Base-by-base conservation (phyloP, 2,888 invertebrate genomes). In the Maniola hyperantus region DNA sequence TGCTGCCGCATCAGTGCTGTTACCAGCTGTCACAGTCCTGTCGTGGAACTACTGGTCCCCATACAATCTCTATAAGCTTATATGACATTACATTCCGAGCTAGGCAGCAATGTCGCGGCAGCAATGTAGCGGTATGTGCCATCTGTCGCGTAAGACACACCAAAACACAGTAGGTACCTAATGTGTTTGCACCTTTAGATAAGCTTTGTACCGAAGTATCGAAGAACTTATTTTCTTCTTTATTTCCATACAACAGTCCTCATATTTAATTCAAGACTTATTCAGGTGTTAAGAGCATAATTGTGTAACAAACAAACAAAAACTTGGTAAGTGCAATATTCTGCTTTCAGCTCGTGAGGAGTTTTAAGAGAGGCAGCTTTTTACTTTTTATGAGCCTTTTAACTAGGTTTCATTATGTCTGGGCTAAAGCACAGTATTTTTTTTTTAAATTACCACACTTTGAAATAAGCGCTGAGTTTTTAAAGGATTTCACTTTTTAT, bases 271-370 rank as follows among this genome's bases (percentile, higher is more conserved):
- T 39, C 26, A 26, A 26, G 26, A 44, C n/a, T 26, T 44, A 48
- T 66, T 61, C 36, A 66, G 60, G 65, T 48, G 65, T 55, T 61
- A 61, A 59, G 46, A 66, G 34, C 65, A 39, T 66, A 61, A 61
- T 54, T 61, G 65, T 59, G 60, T 48, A 39, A 39, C 55, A 66
- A 61, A 48, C 34, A 54, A 66, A 66, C 65, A 66, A 66, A 66
- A 61, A 55, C 60, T n/a, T n/a, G n/a, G 15, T 65, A 18, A 20
- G n/a, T 44, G 20, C 51, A 58, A 39, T 54, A 46, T 46, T 61
- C 60, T 5, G 44, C 63, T 63, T 54, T 63, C 46, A 54, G 44
- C 63, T 44, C 42, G 51, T 36, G 39, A 53, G 65, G 42, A n/a
- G 54, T 65, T 54, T 46, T 33, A 46, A 39, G 60, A 48, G 46